Evolutionary conservation across 2,888 invertebrate genomes (phyloP).

Genomic region (Operophtera brumata): DNA sequence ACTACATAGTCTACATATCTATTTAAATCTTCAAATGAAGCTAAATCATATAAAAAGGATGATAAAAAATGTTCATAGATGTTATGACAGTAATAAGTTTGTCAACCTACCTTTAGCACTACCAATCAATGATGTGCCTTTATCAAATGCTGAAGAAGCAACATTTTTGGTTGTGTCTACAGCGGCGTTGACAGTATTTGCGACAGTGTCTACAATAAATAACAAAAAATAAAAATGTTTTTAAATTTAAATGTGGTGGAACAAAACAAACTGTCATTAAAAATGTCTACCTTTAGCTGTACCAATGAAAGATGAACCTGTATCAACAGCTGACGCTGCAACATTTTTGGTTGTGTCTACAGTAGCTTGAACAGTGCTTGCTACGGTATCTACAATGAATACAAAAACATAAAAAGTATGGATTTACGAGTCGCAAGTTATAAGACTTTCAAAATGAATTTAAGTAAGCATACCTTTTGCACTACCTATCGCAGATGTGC

Average conservation of each 20-base stretch:
- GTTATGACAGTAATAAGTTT: no score
- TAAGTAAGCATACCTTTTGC: neutral
- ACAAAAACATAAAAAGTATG: neutral
- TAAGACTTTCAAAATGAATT: neutral
- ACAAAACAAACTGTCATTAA: neutral
- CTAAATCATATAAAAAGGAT: no score
- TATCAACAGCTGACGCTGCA: constrained; percentile 41
- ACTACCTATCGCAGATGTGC: constrained; percentile 35
- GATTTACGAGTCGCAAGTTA: neutral
- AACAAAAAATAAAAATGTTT: neutral
- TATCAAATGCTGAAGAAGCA: constrained; percentile 44
- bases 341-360: constrained; percentile 42
- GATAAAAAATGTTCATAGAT: no score
- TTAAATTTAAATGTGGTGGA: neutral
- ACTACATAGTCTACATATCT: no score
- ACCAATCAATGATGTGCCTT: constrained; percentile 45
- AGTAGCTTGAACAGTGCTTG: constrained; percentile 30
- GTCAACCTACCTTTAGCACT: constrained; percentile 47
- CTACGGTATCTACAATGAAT: constrained; percentile 9
- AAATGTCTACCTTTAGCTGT: constrained; percentile 48
- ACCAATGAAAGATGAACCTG: constrained; percentile 41
- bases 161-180: constrained; percentile 48
- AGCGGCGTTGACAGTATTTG: constrained; percentile 36
- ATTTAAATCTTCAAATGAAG: no score
- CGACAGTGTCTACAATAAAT: constrained; percentile 30